Conservation (phyloP, 2,888 invertebrate species). For the Phyllotreta striolata region DNA sequence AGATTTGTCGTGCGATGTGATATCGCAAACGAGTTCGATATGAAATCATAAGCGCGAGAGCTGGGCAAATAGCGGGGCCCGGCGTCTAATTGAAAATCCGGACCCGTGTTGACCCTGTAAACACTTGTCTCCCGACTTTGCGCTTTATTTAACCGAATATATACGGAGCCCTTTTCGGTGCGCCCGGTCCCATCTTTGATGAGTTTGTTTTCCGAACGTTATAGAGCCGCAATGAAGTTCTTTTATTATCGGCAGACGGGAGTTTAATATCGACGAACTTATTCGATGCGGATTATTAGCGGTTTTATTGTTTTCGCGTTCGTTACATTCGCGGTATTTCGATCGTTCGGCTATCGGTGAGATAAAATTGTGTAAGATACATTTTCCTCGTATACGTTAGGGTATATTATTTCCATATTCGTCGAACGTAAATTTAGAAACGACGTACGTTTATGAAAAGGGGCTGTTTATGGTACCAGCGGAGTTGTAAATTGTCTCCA, state of each 20-base stretch:
- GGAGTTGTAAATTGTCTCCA: slow-evolving; percentile 58
- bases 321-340: too few relatives aligned
- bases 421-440: slow-evolving; percentile 60
- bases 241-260: too few relatives aligned
- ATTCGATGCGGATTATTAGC: too few relatives aligned
- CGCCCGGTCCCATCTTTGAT: too few relatives aligned
- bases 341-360: too few relatives aligned
- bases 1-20: slow-evolving; percentile 44
- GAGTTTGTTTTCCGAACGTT: too few relatives aligned
- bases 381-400: slow-evolving; percentile 54
- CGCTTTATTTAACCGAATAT: too few relatives aligned
- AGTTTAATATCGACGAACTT: too few relatives aligned
- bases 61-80: slow-evolving; percentile 60
- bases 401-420: slow-evolving; percentile 58
- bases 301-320: too few relatives aligned
- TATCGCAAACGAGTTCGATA: slow-evolving; percentile 57
- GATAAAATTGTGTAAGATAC: slow-evolving; percentile 49
- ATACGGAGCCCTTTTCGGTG: too few relatives aligned
- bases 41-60: slow-evolving; percentile 62
- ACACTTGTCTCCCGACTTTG: slow-evolving; percentile 54
- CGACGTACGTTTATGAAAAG: slow-evolving; percentile 57
- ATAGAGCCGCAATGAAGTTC: too few relatives aligned
- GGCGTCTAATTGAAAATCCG: slow-evolving; percentile 61
- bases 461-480: slow-evolving; percentile 56
- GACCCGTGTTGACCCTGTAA: slow-evolving; percentile 61